Evolutionary conservation across 2,888 invertebrate species (phyloP).

Genomic region (Pherbina coryleti): DNA sequence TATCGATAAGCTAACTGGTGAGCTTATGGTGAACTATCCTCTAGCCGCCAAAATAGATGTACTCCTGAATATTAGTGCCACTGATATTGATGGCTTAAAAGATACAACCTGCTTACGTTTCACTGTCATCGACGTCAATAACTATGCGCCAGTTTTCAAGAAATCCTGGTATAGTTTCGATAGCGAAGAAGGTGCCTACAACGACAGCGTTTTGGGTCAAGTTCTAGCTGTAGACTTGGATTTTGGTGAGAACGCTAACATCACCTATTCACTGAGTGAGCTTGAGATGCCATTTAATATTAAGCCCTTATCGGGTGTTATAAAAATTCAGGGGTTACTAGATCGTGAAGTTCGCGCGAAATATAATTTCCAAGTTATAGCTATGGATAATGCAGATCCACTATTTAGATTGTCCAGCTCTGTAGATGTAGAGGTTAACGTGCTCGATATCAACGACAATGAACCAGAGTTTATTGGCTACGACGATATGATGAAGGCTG

Average conservation of each 20-base stretch:
- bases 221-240: conserved; percentile 85
- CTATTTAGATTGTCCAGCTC: conserved; percentile 74
- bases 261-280: conserved; percentile 78
- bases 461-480: conserved; percentile 84
- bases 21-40: conserved; percentile 78
- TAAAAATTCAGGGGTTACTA: conserved; percentile 81
- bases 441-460: conserved; percentile 88
- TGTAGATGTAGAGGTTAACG: conserved; percentile 84
- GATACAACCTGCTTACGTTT: conserved; percentile 80
- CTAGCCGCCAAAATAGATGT: conserved; percentile 83
- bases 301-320: conserved; percentile 76
- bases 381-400: conserved; percentile 78
- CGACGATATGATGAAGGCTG: conserved; percentile 71
- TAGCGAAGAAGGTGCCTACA: conserved; percentile 83
- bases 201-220: conserved; percentile 78
- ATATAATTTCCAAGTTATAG: conserved; percentile 80
- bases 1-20: conserved; percentile 82
- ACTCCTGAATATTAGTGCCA: conserved; percentile 80
- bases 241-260: conserved; percentile 82
- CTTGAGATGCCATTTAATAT: conserved; percentile 78
- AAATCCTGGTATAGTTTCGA: conserved; percentile 88
- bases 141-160: conserved; percentile 86
- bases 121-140: conserved; percentile 84
- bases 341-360: conserved; percentile 81
- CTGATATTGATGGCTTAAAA: conserved; percentile 81